A percentile compares a stretch with the other conserved stretches of the same genome.
Conservation (phyloP, 2,888 invertebrate species). For the Timema podura region DNA sequence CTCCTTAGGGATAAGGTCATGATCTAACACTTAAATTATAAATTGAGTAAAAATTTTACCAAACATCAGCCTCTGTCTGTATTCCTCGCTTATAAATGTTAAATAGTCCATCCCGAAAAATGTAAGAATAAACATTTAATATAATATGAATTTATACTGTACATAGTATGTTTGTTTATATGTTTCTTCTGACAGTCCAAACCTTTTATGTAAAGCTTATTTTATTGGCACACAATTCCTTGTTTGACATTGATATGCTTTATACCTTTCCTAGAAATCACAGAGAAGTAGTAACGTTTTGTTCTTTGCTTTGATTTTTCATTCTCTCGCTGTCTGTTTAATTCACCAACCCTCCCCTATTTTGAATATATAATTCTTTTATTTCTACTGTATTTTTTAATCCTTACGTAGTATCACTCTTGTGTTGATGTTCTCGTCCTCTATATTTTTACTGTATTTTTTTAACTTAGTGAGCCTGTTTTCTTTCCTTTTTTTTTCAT, state of each 20-base stretch:
- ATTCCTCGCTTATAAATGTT: too few species aligned
- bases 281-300: background rate
- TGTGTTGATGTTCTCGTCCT: background rate
- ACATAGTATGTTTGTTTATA: too few species aligned
- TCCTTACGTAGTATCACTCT: conserved; percentile 12
- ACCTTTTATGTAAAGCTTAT: background rate
- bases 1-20: too few species aligned
- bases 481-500: background rate
- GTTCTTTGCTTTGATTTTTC: conserved; percentile 7
- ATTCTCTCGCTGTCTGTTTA: background rate
- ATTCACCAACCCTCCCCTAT: background rate
- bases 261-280: background rate
- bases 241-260: background rate
- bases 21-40: too few species aligned
- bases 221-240: background rate
- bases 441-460: conserved; percentile 2
- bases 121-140: too few species aligned
- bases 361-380: conserved; percentile 6
- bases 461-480: background rate
- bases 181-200: too few species aligned
- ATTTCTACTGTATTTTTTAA: background rate
- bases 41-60: too few species aligned
- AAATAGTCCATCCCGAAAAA: too few species aligned
- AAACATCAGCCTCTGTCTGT: too few species aligned
- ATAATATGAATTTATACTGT: too few species aligned